These are phyloP conservation scores for Sapajus apella DNA, from an alignment of 2,113 vertebrate species.

Conservation along the genomic window DNA sequence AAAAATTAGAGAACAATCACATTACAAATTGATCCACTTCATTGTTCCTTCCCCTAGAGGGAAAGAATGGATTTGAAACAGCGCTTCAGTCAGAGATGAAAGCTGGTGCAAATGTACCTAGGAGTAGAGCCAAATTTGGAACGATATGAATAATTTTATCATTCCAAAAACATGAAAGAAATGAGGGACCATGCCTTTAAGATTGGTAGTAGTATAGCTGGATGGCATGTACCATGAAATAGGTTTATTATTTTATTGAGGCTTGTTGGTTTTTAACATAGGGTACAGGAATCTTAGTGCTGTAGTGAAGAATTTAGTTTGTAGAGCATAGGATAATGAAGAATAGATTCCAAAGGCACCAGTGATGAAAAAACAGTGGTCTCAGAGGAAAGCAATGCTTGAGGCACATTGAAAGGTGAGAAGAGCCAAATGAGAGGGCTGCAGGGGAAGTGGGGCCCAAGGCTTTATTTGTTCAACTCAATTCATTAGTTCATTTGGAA, in stretches of 20 bases:
- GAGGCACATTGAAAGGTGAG: neutral
- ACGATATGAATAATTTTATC: neutral
- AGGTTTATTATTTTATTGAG: neutral
- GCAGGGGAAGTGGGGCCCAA: neutral
- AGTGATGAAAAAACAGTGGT: neutral
- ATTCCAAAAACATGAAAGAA: neutral
- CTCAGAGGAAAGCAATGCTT: neutral
- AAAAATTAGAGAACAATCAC: neutral
- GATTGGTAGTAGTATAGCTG: neutral
- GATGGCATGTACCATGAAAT: neutral
- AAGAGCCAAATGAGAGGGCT: neutral
- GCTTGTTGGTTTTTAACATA: neutral
- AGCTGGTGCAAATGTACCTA: neutral
- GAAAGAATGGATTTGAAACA: neutral
- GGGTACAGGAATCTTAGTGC: neutral
- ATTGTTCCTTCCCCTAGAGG: neutral
- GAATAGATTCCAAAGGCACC: neutral
- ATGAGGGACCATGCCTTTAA: neutral
- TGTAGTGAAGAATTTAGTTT: neutral
- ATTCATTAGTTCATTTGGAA: neutral
- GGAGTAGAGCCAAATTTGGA: neutral
- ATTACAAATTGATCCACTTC: conserved; percentile 4
- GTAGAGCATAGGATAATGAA: neutral
- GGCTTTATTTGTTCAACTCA: neutral
- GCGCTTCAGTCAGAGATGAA: neutral